Conservation (phyloP, 2,113 vertebrate species). For the Lepus europaeus region DNA sequence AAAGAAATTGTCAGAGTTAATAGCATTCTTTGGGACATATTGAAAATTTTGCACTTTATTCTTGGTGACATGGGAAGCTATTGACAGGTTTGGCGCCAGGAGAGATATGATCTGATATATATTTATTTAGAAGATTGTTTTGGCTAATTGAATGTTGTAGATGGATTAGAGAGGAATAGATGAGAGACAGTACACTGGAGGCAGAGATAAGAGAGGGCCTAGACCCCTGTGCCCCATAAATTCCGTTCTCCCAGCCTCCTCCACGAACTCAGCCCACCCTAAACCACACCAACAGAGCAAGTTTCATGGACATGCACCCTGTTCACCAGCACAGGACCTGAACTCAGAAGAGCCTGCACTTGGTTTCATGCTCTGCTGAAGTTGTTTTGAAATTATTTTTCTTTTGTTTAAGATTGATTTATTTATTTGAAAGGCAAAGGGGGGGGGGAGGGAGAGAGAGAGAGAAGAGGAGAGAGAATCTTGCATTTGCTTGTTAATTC, state of each 20-base stretch:
- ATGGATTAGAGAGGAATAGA: not conserved
- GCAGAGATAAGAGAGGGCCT: not conserved
- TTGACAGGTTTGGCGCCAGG: not conserved
- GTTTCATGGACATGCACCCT: not conserved
- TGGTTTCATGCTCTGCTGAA: conserved; percentile 23
- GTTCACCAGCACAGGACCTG: not conserved
- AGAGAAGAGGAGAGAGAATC: too few species aligned
- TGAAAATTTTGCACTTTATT: conserved; percentile 58
- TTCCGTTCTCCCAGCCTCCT: not conserved
- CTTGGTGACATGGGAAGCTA: not conserved
- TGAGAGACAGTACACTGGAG: not conserved
- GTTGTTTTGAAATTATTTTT: conserved; percentile 25
- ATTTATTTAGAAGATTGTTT: conserved; percentile 34
- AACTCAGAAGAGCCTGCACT: not conserved
- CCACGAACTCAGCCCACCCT: not conserved
- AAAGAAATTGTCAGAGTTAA: conserved; percentile 43
- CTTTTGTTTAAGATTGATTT: too few species aligned
- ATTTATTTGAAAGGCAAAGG: too few species aligned
- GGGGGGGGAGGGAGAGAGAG: too few species aligned
- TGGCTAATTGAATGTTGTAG: not conserved
- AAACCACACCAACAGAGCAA: not conserved
- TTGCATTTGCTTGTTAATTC: too few species aligned
- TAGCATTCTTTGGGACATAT: not conserved
- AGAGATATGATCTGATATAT: not conserved
- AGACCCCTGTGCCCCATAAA: not conserved